Base-by-base conservation (phyloP, 2,797 vertebrate genomes). In the Chrosomus eos region DNA sequence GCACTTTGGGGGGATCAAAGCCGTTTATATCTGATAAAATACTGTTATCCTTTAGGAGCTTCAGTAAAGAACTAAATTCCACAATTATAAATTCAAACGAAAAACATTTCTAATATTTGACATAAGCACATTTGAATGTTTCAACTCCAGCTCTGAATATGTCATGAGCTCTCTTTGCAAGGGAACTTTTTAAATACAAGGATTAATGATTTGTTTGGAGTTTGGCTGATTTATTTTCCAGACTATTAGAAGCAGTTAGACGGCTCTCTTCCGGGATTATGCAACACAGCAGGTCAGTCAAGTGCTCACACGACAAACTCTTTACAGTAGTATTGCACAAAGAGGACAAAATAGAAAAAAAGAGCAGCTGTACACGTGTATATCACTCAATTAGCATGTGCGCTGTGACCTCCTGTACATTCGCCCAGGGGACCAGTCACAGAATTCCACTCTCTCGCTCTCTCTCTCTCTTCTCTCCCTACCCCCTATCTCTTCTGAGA, bases 331-430 rank as follows among this genome's bases (percentile, higher is more conserved):
- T n/a, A 75, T 51, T 36, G 3, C 19, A 9, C 19, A 26, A 72
- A 75, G 51, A 85, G 45, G 16, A 64, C 31, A 3, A 43, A 62
- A 81, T 66, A 40, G 51, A 77, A 70, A 77, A 55, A 70, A 62
- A 64, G 79, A 68, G 74, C 73, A 76, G 70, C 43, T 73, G 48
- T 53, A 79, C 80, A 89, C 62, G 43, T 88, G 84, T 45, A 64
- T 31, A 51, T 77, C 53, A 55, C 40, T 58, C 85, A 87, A 84
- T 86, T 86, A 87, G 58, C 85, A 87, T 86, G 86, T 89, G 86
- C 36, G 43, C 71, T 31, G 7, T 86, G 84, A 87, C 70, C 60
- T 86, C 73, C 79, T 86, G 81, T 67, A 33, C 70, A 53, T 82
- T 62, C 48, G 80, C 87, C 81, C 77, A 33, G 19, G 79, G 83